Evolutionary conservation across 2,888 invertebrate genomes (phyloP), one percentile per base, ranked within the genome.

Genomic region (Conus canariensis): DNA sequence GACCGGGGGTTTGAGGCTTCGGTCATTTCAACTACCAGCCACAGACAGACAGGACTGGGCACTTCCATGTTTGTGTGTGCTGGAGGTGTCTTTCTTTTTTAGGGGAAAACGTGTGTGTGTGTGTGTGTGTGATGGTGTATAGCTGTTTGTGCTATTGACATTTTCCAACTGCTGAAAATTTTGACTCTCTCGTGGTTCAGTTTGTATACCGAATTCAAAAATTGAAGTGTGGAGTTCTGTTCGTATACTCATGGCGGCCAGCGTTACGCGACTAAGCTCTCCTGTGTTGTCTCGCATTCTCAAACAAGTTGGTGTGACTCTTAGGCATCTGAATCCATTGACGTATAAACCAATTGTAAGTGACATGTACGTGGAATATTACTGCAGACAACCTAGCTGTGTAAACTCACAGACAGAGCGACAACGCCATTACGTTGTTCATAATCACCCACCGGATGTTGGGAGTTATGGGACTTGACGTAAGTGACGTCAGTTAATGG

Each of bases 1-100:
- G 60, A 6, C 85, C n/a, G 59, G 14, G 58, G 85, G 25, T 60
- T 83, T 58, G 56, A 58, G 58, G 10, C 58, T 58, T n/a, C 12
- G 85, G 85, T 60, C 85, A 85, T 85, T 85, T 25, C 12, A 58
- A 60, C 25, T n/a, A 25, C 85, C 22, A 60, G n/a, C 85, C 12
- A 60, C 2, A 45, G 45, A 45, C 10, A 14, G 14, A 58, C 83
- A 83, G 30, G 80, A 12, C 80, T 80, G 45, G 30, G 45, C 14
- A 14, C n/a, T 74, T n/a, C 22, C 25, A 8, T 74, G 70, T 74
- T 64, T 74, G 74, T 74, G 9, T 74, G 74, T 74, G 70, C 7
- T 22, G 16, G 30, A 77, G 25, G 25, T 80, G 80, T 30, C n/a
- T 74, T 19, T n/a, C 3, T n/a, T 74, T 22, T 19, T 74, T 74